Conservation (phyloP, 2,797 vertebrate species). For the Zenarchopterus dispar region DNA sequence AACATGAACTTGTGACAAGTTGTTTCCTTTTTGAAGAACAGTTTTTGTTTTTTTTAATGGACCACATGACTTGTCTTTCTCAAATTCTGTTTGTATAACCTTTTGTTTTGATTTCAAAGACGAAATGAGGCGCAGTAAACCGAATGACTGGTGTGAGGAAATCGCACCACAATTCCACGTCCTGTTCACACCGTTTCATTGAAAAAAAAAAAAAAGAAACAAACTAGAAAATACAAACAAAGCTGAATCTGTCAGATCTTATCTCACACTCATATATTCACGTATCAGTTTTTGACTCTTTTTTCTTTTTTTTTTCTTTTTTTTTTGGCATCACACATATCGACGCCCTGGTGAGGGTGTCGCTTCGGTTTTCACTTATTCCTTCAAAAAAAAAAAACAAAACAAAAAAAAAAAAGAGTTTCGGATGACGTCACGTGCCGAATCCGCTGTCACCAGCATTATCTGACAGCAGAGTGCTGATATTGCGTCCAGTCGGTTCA, state of each 20-base stretch:
- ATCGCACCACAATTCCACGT: background rate
- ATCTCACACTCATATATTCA: background rate
- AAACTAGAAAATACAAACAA: no score
- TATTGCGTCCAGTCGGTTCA: slow-evolving; percentile 27
- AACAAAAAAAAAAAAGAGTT: no score
- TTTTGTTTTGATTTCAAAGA: background rate
- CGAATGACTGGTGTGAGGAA: no score
- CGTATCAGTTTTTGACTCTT: background rate
- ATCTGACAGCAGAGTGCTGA: slow-evolving; percentile 37
- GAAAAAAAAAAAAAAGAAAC: no score
- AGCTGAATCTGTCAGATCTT: slow-evolving; percentile 12
- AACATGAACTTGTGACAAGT: no score
- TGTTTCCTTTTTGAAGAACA: no score
- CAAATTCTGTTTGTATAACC: no score
- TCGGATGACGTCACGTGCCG: slow-evolving; percentile 23
- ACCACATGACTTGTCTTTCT: no score
- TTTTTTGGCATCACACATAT: background rate
- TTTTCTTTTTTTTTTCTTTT: background rate
- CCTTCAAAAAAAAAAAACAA: no score
- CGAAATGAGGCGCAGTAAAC: background rate
- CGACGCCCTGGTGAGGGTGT: background rate
- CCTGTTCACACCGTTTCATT: background rate
- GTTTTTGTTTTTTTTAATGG: no score
- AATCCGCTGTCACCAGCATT: slow-evolving; percentile 34
- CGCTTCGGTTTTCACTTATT: no score